Evolutionary conservation across 2,797 vertebrate species (phyloP).

Genomic region (Spinus pinus): DNA sequence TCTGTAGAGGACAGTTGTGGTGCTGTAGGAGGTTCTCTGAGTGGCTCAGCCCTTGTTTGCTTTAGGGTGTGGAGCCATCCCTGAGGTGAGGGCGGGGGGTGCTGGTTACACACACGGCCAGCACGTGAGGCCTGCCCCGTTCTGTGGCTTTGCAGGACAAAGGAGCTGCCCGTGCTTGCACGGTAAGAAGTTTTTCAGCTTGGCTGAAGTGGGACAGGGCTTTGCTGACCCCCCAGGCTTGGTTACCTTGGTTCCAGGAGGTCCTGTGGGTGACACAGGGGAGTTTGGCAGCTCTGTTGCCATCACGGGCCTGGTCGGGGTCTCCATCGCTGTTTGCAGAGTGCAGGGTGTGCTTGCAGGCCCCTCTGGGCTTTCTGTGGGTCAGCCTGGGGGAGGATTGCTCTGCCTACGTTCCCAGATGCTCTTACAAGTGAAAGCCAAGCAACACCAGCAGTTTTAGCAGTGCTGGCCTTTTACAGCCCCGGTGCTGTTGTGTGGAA

Average conservation of each 20-base stretch:
- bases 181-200: fast-evolving
- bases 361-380: neutral
- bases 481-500: neutral
- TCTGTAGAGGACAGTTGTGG: neutral
- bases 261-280: neutral
- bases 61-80: neutral
- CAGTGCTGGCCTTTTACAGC: neutral
- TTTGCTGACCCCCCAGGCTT: fast-evolving
- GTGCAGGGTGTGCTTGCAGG: fast-evolving
- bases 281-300: neutral
- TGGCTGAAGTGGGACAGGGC: neutral
- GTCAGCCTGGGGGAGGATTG: neutral
- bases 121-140: neutral
- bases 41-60: fast-evolving
- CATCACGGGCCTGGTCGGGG: no score
- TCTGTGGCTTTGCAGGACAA: neutral
- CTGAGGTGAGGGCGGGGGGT: no score
- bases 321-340: neutral
- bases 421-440: neutral
- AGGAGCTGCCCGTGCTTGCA: fast-evolving
- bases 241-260: neutral
- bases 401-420: fast-evolving
- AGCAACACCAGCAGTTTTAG: neutral
- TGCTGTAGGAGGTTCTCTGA: neutral
- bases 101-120: neutral